Evolutionary conservation across 2,888 invertebrate genomes (phyloP), one percentile per base, ranked within the genome.

Genomic region (Rugalucina vietnamica): DNA sequence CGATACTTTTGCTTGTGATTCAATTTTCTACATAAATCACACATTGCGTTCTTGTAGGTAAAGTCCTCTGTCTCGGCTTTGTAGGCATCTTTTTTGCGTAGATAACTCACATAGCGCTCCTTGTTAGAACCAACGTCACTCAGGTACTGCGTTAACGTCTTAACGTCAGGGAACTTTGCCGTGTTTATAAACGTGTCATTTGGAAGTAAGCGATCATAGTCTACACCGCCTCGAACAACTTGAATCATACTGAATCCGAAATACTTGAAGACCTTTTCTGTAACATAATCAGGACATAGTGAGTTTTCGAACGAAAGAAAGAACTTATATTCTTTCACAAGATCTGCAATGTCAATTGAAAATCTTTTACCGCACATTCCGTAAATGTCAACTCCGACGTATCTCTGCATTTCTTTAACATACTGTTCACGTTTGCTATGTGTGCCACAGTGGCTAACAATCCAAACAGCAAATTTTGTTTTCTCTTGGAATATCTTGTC

Each of bases 221-320:
- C 89, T 0, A 90, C 91, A 14, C 90, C 86, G 0, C 94, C 94
- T 69, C 91, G 91, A 1, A 93, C 93, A 5, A 94, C 86, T 0
- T 93, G 93, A 18, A 94, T 87, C 12, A 93, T 87, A 54, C 92
- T 83, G 24, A 87, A 79, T 12, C 82, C 82, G n/a, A 93, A 86
- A 12, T 88, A 82, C 8, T 86, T 82, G 77, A 90, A 92, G 18
- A 93, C 86, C 71, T 94, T 93, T 74, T 94, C 94, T 0, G 88
- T 93, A 0, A 93, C 89, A 85, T 94, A 94, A 78, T 94, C 92
- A n/a, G 82, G 80, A 81, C 94, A 94, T 5, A 93, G 74, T 1
- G 91, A 91, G 82, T 93, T 93, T 84, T 93, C 93, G 54, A 93
- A 93, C 1, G 92, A 88, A 21, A 94, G 79, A 79, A 92, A 93